Evolutionary conservation across 2,888 invertebrate genomes (phyloP).

Genomic region (Leucania comma): DNA sequence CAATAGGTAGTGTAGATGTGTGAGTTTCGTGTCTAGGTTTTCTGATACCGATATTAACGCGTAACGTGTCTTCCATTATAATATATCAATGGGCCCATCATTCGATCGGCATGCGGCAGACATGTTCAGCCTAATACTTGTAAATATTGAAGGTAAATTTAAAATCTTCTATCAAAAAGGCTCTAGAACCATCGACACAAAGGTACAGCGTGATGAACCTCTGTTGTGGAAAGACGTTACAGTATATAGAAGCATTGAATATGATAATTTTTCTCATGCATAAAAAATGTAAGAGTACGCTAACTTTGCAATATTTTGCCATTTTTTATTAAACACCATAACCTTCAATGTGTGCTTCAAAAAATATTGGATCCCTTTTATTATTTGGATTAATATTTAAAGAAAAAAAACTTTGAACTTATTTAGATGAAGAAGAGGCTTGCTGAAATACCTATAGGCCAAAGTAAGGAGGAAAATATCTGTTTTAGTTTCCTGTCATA

Average conservation of each 20-base stretch:
- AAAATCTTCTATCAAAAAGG: not conserved
- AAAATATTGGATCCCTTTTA: not conserved
- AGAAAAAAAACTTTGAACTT: not conserved
- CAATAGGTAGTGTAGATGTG: no score
- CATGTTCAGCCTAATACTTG: not conserved
- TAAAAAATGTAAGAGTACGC: constrained; percentile 41
- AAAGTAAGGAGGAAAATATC: no score
- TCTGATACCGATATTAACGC: no score
- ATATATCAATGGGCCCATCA: no score
- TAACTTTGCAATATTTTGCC: constrained; percentile 23
- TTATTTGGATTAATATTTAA: not conserved
- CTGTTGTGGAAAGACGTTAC: constrained; percentile 16
- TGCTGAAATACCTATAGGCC: not conserved
- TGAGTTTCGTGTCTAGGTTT: no score
- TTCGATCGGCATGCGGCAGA: no score
- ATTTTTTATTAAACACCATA: constrained; percentile 26
- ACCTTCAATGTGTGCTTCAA: constrained; percentile 5
- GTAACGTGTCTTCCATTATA: no score
- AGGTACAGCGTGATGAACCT: not conserved
- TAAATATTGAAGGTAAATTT: not conserved
- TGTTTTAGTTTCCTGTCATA: no score
- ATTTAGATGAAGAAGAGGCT: not conserved
- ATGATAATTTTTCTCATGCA: constrained; percentile 55
- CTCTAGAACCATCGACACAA: not conserved
- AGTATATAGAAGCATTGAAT: constrained; percentile 41